Evolutionary conservation across 2,113 vertebrate species (phyloP).

Genomic region (Xerus inauris): DNA sequence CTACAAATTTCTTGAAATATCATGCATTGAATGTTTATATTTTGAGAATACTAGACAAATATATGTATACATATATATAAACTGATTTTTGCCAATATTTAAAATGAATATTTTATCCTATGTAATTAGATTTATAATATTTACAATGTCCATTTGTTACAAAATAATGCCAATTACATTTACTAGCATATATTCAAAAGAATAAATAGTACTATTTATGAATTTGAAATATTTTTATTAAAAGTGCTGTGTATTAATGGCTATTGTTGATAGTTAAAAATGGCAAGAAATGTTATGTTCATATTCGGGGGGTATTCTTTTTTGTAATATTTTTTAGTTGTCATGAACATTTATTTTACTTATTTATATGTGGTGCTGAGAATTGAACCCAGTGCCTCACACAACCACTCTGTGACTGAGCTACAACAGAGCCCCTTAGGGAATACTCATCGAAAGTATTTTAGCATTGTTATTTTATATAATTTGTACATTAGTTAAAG

Average conservation of each 20-base stretch:
- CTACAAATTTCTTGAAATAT: slow-evolving; percentile 78
- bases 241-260: background rate
- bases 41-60: slow-evolving; percentile 11
- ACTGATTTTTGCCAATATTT: background rate
- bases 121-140: background rate
- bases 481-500: background rate
- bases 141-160: background rate
- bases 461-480: background rate
- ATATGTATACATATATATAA: background rate
- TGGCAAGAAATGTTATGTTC: background rate
- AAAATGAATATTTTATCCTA: background rate
- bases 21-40: slow-evolving; percentile 67
- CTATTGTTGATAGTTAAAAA: background rate
- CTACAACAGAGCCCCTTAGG: too few relatives aligned
- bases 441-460: background rate
- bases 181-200: background rate
- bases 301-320: background rate
- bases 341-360: too few relatives aligned
- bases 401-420: too few relatives aligned
- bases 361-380: too few relatives aligned
- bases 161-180: background rate
- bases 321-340: too few relatives aligned
- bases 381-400: too few relatives aligned
- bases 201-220: background rate
- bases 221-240: background rate